Percentiles rank a stretch among this genome's conserved stretches.
Evolutionary conservation across 2,888 invertebrate species (phyloP).

Genomic region (Drosophila longiperda): DNA sequence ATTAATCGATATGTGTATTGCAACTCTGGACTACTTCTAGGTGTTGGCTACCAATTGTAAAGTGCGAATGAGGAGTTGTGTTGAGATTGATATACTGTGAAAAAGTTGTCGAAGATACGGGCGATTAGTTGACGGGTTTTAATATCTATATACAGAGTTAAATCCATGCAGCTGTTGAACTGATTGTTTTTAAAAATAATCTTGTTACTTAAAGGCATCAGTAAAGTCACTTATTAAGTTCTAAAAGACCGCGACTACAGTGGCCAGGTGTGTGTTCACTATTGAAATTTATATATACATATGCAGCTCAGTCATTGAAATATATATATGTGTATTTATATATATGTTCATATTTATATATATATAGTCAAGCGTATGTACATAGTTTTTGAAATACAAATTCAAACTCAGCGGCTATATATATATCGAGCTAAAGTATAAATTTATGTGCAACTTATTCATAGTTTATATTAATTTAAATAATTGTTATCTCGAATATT

Average conservation of each 20-base stretch:
- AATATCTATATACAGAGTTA: constrained; percentile 9
- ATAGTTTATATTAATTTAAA: constrained; percentile 21
- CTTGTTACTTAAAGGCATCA: background rate
- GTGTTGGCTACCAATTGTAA: constrained; percentile 76
- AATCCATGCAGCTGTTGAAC: constrained; percentile 13
- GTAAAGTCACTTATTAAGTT: constrained; percentile 11
- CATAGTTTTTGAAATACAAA: background rate
- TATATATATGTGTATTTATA: constrained; percentile 5
- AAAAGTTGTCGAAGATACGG: constrained; percentile 34
- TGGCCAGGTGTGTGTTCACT: constrained; percentile 43
- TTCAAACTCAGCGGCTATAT: background rate
- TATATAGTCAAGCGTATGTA: constrained; percentile 1
- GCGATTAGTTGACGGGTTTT: constrained; percentile 35
- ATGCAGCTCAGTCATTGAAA: constrained; percentile 20
- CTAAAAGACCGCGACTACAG: constrained; percentile 14
- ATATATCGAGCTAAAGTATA: constrained; percentile 7
- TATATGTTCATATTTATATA: constrained; percentile 1
- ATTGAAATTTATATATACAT: constrained; percentile 21
- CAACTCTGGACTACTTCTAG: constrained; percentile 54
- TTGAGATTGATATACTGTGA: constrained; percentile 55
- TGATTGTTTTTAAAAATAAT: constrained; percentile 14
- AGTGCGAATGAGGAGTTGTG: constrained; percentile 71
- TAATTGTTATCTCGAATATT: constrained; percentile 36
- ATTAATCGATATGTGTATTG: constrained; percentile 28
- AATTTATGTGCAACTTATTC: constrained; percentile 4